Evolutionary conservation across 1,140 invertebrate genomes (phyloP), one percentile per base, ranked within the genome.

Genomic region (Danaus plexippus): DNA sequence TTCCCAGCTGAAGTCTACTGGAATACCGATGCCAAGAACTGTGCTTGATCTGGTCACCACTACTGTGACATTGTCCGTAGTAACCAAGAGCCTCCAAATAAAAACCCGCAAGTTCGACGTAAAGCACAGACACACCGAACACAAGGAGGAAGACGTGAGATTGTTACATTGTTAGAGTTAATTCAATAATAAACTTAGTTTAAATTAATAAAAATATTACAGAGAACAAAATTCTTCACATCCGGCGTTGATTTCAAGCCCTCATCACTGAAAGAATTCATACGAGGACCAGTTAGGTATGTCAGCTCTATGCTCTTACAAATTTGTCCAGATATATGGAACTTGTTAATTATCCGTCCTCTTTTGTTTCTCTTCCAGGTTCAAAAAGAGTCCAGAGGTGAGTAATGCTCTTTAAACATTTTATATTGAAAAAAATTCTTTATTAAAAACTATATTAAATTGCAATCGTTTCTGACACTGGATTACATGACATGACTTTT

Each of bases 221-320:
- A 85, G 82, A 79, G 56, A 64, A 54, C 70, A 2, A 74, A 75
- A 59, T 82, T 72, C 52, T 85, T 85, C 50, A 73, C 60, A 10
- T 46, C 57, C 6, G 78, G 79, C 1, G 41, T 61, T 12, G 69
- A 80, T 51, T 83, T 80, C 47, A 80, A 73, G 60, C 80, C 82
- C 2, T 58, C 75, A 2, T 73, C 77, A 0, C 62, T 83, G 10
- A 76, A 73, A 41, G 82, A 85, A 47, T 83, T 80, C 22, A 55
- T 83, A 7, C 71, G 82, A 3, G 82, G 80, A 5, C 82, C 82
- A 0, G n/a, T 59, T 10, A 74, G 57, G 78, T 81, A 71, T 49
- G 57, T 15, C 9, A 13, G 32, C 43, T 40, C 41, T 41, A 56
- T 18, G 22, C 22, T 2, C 4, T 32, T 32, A 32, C 7, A 32